Evolutionary conservation across 2,113 vertebrate species (phyloP), one percentile per base, ranked within the genome.

Genomic region (Montifringilla adamsi): DNA sequence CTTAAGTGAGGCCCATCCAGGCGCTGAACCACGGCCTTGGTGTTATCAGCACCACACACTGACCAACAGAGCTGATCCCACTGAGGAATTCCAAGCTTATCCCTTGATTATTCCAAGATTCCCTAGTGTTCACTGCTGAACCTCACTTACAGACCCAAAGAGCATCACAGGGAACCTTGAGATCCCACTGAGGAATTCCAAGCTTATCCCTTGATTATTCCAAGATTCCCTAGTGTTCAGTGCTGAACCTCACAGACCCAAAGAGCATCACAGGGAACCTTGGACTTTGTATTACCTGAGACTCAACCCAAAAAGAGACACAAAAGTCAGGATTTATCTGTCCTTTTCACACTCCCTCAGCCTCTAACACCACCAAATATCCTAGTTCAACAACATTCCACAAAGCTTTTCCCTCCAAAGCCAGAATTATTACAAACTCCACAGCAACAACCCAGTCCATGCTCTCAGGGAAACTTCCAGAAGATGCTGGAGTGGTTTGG

Each of bases 231-330:
- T 5, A 20, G 19, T 13, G n/a, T 6, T 15, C 66, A 26, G 39
- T 2, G 30, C 55, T 27, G 15, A 11, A 17, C 63, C 27, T 22
- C 39, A 18, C 31, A 56, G 13, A 62, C 41, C 49, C 43, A 47
- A 46, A 33, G 1, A 46, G 30, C 15, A 27, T 7, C 22, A 13
- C 22, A 9, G 5, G 35, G 44, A 70, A 21, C 15, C 12, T 6
- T 1, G 20, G n/a, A 20, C 15, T n/a, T 1, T 1, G 55, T 46
- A 6, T 5, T 17, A n/a, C 15, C 13, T 0, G 1, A 80, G 22
- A 62, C 17, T 10, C 60, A 69, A 39, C 23, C 28, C 68, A 37
- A 4, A n/a, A 31, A 58, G 6, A 72, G 49, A 70, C 22, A 24
- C 33, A 50, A 46, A 53, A 18, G 30, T 33, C 17, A 13, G 4